Conservation (phyloP, 1,140 invertebrate genomes). For the Rhopalosiphum maidis region DNA sequence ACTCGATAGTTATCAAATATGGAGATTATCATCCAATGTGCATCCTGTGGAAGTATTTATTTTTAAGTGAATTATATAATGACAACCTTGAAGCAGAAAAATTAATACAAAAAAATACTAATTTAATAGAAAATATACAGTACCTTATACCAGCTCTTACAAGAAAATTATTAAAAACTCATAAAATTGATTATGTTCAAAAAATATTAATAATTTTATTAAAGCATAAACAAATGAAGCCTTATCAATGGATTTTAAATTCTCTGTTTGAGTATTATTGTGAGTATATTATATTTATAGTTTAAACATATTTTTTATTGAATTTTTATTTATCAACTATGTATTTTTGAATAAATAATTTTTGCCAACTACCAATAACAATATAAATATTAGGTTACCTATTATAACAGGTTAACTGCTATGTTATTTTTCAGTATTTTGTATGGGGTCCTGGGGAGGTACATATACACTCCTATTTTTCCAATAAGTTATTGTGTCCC, state of each 20-base stretch:
- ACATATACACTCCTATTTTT: too few relatives aligned
- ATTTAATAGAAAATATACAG: constrained; percentile 27
- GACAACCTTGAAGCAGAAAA: constrained; percentile 40
- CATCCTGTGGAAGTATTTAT: constrained; percentile 55
- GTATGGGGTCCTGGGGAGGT: too few relatives aligned
- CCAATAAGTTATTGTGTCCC: too few relatives aligned
- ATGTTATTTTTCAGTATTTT: too few relatives aligned
- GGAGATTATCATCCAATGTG: constrained; percentile 43
- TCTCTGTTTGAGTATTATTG: constrained; percentile 56
- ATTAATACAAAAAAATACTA: constrained; percentile 2
- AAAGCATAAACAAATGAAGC: constrained; percentile 41
- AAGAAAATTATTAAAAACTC: not conserved
- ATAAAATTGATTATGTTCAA: constrained; percentile 47
- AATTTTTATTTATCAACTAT: too few relatives aligned
- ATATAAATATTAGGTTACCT: too few relatives aligned
- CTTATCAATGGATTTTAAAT: constrained; percentile 28
- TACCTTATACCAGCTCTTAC: constrained; percentile 19
- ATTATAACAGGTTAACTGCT: too few relatives aligned
- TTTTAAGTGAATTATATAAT: constrained; percentile 52
- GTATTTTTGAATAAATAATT: too few relatives aligned
- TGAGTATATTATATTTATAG: constrained; percentile 27
- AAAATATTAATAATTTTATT: constrained; percentile 27
- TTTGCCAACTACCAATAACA: too few relatives aligned
- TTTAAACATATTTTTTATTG: not conserved
- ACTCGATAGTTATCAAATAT: not conserved